Base-by-base conservation (phyloP, 2,888 invertebrate genomes). In the Erebia ligea region DNA sequence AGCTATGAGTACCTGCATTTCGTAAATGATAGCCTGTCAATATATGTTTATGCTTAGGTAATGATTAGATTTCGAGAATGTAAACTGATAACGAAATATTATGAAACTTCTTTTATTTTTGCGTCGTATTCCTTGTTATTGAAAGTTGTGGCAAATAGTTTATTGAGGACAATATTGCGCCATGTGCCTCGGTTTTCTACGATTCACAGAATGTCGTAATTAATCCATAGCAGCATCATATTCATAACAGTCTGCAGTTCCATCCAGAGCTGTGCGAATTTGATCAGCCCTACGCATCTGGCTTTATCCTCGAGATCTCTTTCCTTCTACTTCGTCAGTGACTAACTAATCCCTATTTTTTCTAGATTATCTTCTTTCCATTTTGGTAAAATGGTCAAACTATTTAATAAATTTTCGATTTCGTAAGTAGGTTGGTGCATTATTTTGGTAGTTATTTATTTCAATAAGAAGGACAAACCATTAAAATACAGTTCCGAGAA, bases 401-500 rank as follows among this genome's bases (percentile, higher is more conserved):
- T 34, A 34, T 34, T 34, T 34, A 5, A 34, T 34, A 34, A 34
- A 34, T 34, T 34, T 34, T 34, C 34, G 34, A 34, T 3, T 25
- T 25, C 25, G 25, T 25, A 25, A 25, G 25, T 25, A 25, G 25
- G 34, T 34, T 34, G 34, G 10, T 19, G 9, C 54, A 54, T 10
- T 17, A 19, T 8, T 17, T 13, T 34, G n/a, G 59, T 5, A 15
- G 21, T 52, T 52, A n/a, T 52, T 52, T 25, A 64, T 52, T 64
- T 17, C n/a, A 64, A 54, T 54, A 52, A 34, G 64, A 54, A 54
- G 40, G 52, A 64, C 52, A 42, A 64, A 19, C 40, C 13, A 68
- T 62, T 50, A 68, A 48, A 13, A 21, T 15, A 19, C 62, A 48
- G 45, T 62, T 64, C 54, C 34, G 54, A 54, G 64, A 64, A 57